These are phyloP conservation scores for Muscidifurax raptorellus DNA, from an alignment of 1,140 invertebrate genomes.

Conservation along the genomic window DNA sequence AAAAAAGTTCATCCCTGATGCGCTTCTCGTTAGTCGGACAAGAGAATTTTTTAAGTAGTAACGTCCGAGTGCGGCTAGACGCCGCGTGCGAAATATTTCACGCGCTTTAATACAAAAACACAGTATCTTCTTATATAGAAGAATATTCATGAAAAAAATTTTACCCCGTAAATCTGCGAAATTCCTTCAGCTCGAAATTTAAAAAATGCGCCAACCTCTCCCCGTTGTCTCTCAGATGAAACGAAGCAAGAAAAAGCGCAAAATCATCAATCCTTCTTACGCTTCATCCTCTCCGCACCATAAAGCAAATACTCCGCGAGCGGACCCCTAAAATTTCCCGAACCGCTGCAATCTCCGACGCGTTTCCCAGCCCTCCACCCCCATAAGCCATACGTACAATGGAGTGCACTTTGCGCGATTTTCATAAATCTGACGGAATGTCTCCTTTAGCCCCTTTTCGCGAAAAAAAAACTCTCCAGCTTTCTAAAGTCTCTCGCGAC, in stretches of 20 bases:
- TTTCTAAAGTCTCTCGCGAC: not conserved
- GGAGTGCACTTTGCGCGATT: constrained; percentile 13
- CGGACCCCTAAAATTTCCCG: not conserved
- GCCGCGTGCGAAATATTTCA: not conserved
- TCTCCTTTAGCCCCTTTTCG: not conserved
- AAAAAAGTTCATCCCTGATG: not conserved
- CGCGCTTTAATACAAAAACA: not conserved
- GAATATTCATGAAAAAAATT: not conserved
- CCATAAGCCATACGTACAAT: not conserved
- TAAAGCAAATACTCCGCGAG: constrained; percentile 7
- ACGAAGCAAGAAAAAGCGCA: not conserved
- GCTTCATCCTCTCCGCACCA: not conserved
- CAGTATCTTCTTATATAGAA: not conserved
- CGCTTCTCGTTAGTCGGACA: not conserved
- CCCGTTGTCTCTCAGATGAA: not conserved
- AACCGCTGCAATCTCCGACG: not conserved
- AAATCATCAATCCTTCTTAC: constrained; percentile 2
- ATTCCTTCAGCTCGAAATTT: not conserved
- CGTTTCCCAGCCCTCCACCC: not conserved
- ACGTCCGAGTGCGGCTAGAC: not conserved
- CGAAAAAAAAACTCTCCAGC: not conserved
- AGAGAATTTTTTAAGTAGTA: not conserved
- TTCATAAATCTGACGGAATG: constrained; percentile 25
- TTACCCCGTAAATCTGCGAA: not conserved
- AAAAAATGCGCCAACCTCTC: not conserved